Conservation (phyloP, 2,113 vertebrate species). For the Prinia subflava region DNA sequence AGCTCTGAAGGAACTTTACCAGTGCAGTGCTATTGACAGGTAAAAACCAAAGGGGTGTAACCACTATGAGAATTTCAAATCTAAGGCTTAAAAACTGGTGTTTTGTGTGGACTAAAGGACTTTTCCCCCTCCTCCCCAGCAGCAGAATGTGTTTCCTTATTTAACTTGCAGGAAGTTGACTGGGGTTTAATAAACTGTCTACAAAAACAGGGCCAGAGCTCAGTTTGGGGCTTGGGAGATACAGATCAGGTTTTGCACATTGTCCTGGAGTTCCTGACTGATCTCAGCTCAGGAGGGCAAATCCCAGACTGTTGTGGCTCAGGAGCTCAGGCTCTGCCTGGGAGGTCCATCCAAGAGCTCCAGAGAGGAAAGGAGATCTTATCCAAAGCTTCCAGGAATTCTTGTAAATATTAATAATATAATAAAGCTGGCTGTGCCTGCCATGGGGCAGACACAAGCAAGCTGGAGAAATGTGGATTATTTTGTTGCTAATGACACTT, state of each 20-base stretch:
- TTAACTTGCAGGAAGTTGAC: neutral
- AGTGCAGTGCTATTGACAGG: conserved; percentile 94
- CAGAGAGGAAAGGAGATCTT: neutral
- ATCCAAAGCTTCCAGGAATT: conserved; percentile 39
- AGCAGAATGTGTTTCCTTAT: neutral
- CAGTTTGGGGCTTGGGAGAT: neutral
- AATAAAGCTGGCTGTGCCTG: neutral
- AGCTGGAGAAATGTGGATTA: neutral
- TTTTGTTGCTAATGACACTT: neutral
- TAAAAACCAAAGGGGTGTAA: conserved; percentile 32
- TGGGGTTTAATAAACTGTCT: neutral
- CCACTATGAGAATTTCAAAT: neutral
- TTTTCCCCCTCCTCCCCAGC: neutral
- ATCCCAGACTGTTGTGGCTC: neutral
- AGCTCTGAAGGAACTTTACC: conserved; percentile 93
- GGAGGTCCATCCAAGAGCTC: neutral
- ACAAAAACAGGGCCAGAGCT: neutral
- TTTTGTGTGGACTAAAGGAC: neutral
- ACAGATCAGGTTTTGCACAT: neutral
- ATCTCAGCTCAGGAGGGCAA: neutral
- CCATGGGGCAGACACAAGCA: neutral
- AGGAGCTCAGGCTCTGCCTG: neutral
- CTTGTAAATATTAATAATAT: neutral
- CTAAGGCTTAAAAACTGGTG: neutral
- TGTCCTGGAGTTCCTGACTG: neutral